Evolutionary conservation across 2,113 vertebrate genomes (phyloP).

Genomic region (Ceyx cyanopectus): DNA sequence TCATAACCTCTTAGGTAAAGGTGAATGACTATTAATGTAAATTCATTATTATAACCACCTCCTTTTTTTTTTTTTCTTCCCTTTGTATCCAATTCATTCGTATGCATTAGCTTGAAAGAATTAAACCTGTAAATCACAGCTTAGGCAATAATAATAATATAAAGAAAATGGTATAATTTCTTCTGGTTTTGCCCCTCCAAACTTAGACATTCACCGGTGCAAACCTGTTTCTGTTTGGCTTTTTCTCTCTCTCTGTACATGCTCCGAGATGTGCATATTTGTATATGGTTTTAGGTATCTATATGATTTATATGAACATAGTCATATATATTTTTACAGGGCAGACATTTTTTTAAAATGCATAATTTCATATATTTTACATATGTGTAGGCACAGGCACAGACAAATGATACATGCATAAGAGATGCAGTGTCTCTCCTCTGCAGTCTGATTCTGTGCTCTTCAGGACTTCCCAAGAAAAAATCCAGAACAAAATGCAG

Average conservation of each 20-base stretch:
- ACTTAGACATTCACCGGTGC: background rate
- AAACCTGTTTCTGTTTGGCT: background rate
- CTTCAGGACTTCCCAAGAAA: background rate
- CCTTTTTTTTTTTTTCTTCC: background rate
- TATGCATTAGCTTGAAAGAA: slow-evolving; percentile 58
- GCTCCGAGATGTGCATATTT: background rate
- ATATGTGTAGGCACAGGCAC: background rate
- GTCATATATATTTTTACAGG: background rate
- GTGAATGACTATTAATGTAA: slow-evolving; percentile 59
- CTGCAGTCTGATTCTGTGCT: background rate
- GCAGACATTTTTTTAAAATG: background rate
- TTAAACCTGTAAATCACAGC: slow-evolving; percentile 60
- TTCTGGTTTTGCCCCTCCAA: slow-evolving; percentile 17
- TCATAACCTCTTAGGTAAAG: slow-evolving; percentile 68
- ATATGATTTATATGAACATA: background rate
- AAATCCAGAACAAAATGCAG: background rate
- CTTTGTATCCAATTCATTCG: slow-evolving; percentile 22
- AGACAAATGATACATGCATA: background rate
- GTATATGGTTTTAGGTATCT: background rate
- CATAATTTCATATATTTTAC: background rate
- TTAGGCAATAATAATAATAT: slow-evolving; percentile 39
- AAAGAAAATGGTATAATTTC: background rate
- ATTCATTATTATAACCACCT: slow-evolving; percentile 36
- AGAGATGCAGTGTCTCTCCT: background rate
- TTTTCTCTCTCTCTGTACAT: background rate